Base-by-base conservation (phyloP, 1,140 invertebrate species). In the Rhagoletis zephyria region DNA sequence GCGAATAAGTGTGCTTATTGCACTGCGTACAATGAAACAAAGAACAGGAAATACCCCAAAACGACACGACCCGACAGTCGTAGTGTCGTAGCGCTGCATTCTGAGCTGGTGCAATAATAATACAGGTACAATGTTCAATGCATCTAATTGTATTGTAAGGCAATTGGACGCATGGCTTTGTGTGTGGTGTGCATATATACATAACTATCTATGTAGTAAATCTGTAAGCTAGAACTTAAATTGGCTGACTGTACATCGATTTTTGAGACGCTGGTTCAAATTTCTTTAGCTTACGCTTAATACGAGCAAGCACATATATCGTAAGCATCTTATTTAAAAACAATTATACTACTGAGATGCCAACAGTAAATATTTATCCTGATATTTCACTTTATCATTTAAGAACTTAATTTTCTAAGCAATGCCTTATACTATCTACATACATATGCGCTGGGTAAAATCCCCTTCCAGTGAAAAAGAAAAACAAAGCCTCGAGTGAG, bases 21-120 rank as follows among this genome's bases (percentile, higher is more conserved):
- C 6, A n/a, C 3, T 48, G 14, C 1, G n/a, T 67, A 10, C 4
- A 67, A 67, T 81, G 48, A 81, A 81, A 81, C 74, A 81, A 81
- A 81, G 74, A 56, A 81, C 74, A 81, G 74, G 74, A 81, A 81
- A 81, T 81, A 81, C 5, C 74, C 74, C 74, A 81, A 81, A 81
- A 81, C 48, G 74, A 81, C 74, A 56, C 74, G 74, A 81, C 12
- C 56, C 74, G 74, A 9, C 42, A 56, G 48, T 81, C n/a, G 16
- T 56, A 2, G n/a, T 81, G 12, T 81, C 74, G 45, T 4, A 30
- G 0, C 64, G 0, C 19, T 9, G 5, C 4, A 59, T 81, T 81
- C 51, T n/a, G 6, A n/a, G 74, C n/a, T 48, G 42, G 16, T 81
- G 48, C 14, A 56, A 16, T 45, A n/a, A n/a, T n/a, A 19, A 56